A percentile compares a stretch with the other conserved stretches of the same genome.
phyloP scores from a whole-genome alignment of 2,113 vertebrate species.

The Sceloporus tristichus region DNA sequence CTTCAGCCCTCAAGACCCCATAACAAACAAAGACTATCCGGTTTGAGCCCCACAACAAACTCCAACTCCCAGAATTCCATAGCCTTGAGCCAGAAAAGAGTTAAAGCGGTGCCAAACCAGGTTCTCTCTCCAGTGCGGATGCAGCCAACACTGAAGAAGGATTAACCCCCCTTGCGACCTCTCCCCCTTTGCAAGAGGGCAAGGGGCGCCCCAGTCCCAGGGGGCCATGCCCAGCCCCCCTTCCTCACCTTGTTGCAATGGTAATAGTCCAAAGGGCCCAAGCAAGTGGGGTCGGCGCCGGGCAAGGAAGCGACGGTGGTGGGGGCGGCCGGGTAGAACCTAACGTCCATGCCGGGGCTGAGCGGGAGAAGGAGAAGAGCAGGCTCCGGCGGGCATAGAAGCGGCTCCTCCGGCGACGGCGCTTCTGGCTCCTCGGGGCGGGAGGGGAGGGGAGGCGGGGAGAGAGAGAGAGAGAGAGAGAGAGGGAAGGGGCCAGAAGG shows the following conservation, averaged over 20 bases:
- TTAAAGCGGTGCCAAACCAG: no score
- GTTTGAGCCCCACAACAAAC: no score
- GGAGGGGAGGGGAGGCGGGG: slow-evolving; percentile 20
- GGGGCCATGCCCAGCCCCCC: neutral
- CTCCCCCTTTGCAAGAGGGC: no score
- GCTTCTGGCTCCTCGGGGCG: slow-evolving; percentile 74
- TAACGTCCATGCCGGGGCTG: slow-evolving; percentile 90
- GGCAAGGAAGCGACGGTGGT: slow-evolving; percentile 93
- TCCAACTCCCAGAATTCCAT: no score
- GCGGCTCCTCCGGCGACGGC: slow-evolving; percentile 65
- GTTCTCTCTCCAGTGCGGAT: no score
- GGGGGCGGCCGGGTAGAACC: slow-evolving; percentile 95
- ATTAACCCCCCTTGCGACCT: no score
- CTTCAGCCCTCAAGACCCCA: no score
- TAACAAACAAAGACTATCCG: no score
- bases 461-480: neutral
- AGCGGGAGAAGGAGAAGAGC: slow-evolving; percentile 65
- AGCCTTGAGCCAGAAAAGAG: no score
- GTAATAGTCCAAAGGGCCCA: slow-evolving; percentile 95
- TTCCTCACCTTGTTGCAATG: slow-evolving; percentile 94
- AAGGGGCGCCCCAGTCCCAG: no score
- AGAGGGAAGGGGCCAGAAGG: neutral
- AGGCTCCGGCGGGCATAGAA: slow-evolving; percentile 77
- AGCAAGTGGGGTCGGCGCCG: slow-evolving; percentile 89
- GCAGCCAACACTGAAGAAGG: no score